Percentiles rank a stretch among this genome's conserved stretches.
phyloP scores from a whole-genome alignment of 1,140 invertebrate genomes.

The Bombyx mandarina region DNA sequence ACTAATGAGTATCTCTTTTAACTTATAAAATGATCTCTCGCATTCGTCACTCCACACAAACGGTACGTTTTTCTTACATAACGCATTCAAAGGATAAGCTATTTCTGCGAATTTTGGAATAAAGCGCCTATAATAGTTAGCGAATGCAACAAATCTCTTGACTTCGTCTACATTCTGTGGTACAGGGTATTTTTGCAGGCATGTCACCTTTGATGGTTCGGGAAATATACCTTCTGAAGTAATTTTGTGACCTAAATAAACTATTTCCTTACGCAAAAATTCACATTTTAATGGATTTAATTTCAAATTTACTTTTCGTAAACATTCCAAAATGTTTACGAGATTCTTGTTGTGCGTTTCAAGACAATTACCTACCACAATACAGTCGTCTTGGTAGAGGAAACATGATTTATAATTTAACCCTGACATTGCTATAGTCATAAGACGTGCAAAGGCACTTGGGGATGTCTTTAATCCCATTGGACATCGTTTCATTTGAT shows the following conservation, averaged over 20 bases:
- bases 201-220: slow-evolving; percentile 49
- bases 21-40: slow-evolving; percentile 33
- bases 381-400: too few relatives aligned
- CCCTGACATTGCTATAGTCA: too few relatives aligned
- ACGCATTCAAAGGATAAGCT: slow-evolving; percentile 8
- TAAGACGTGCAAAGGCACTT: too few relatives aligned
- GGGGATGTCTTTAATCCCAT: too few relatives aligned
- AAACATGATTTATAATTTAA: too few relatives aligned
- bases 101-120: slow-evolving; percentile 11
- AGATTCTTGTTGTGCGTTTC: too few relatives aligned
- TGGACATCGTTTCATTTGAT: too few relatives aligned
- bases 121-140: slow-evolving; percentile 45
- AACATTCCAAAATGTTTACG: slow-evolving; percentile 3
- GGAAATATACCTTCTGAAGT: slow-evolving; percentile 42
- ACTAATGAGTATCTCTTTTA: too few relatives aligned
- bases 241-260: too few relatives aligned
- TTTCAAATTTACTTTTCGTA: slow-evolving; percentile 8
- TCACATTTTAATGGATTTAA: slow-evolving; percentile 8
- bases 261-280: too few relatives aligned
- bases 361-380: too few relatives aligned
- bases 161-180: slow-evolving; percentile 45
- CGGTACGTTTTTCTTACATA: slow-evolving; percentile 11
- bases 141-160: slow-evolving; percentile 59
- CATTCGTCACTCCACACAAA: slow-evolving; percentile 13
- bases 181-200: slow-evolving; percentile 40